phyloP scores from a whole-genome alignment of 37 sponge, comb jelly and placozoan species.

The Beroe ovata region DNA sequence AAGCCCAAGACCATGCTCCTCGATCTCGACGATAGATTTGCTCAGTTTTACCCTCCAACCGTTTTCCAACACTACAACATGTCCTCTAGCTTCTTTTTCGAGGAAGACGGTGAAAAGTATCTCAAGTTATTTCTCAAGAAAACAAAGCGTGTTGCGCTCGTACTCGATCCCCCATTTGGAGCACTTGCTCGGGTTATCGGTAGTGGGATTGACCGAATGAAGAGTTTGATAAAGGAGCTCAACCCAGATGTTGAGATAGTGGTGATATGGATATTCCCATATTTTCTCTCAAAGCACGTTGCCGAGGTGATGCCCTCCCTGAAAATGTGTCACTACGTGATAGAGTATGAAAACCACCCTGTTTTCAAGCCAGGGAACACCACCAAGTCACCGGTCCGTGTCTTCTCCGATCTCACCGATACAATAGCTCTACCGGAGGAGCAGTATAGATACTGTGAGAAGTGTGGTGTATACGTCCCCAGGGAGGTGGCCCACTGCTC shows the following conservation, averaged over 20 bases:
- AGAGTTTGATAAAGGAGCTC: constrained; percentile 5
- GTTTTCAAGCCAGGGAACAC: constrained; percentile 35
- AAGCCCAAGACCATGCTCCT: constrained; percentile 60
- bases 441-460: constrained; percentile 24
- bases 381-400: constrained; percentile 38
- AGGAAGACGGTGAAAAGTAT: constrained; percentile 56
- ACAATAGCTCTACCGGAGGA: constrained; percentile 27
- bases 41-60: constrained; percentile 60
- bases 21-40: constrained; percentile 44
- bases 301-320: constrained; percentile 23
- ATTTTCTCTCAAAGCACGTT: constrained; percentile 40
- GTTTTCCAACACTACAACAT: constrained; percentile 55
- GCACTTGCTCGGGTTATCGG: constrained; percentile 46
- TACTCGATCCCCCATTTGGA: constrained; percentile 34
- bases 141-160: neutral
- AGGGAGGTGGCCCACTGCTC: constrained; percentile 52
- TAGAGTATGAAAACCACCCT: constrained; percentile 64
- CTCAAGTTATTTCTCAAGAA: constrained; percentile 47
- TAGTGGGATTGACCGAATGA: neutral
- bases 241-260: constrained; percentile 14
- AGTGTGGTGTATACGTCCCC: neutral
- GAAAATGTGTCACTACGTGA: constrained; percentile 58
- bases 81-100: constrained; percentile 47
- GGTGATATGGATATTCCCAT: constrained; percentile 30
- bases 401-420: constrained; percentile 15